phyloP scores from a whole-genome alignment of 1,140 invertebrate species.

The Zaprionus inermis region DNA sequence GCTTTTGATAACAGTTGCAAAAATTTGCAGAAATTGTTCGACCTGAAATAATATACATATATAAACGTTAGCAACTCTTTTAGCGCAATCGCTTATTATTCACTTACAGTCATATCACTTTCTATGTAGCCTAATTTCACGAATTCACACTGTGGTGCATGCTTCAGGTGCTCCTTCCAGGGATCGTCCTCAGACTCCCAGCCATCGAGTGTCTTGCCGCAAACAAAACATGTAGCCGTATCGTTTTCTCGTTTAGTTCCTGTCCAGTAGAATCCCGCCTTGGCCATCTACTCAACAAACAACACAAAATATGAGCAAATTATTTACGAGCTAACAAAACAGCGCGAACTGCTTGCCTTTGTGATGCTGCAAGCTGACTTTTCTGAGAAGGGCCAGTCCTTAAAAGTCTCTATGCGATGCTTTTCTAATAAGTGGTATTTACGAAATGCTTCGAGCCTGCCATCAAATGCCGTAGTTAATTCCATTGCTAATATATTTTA shows the following conservation, averaged over 20 bases:
- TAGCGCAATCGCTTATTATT: background rate
- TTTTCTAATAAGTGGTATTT: constrained; percentile 79
- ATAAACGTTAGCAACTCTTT: background rate
- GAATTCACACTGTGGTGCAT: constrained; percentile 87
- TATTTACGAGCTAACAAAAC: background rate
- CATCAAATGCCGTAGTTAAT: background rate
- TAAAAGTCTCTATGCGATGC: constrained; percentile 85
- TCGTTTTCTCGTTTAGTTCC: constrained; percentile 88
- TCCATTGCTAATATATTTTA: constrained; percentile 20
- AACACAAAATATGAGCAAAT: background rate
- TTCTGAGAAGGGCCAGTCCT: constrained; percentile 86
- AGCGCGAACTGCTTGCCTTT: constrained; percentile 59
- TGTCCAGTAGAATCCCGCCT: constrained; percentile 90
- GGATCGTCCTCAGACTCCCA: constrained; percentile 91
- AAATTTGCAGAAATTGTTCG: constrained; percentile 59
- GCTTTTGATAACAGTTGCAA: constrained; percentile 49
- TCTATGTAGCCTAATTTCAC: constrained; percentile 86
- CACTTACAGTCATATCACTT: constrained; percentile 85
- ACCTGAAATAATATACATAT: constrained; percentile 34
- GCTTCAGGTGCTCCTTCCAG: constrained; percentile 88
- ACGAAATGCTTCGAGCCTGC: constrained; percentile 55
- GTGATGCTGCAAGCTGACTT: constrained; percentile 84
- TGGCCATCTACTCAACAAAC: constrained; percentile 87
- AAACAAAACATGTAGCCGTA: constrained; percentile 90
- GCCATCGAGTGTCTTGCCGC: constrained; percentile 90